These are phyloP conservation scores for Alouatta palliata DNA, from an alignment of 2,113 vertebrate species.

Conservation along the genomic window DNA sequence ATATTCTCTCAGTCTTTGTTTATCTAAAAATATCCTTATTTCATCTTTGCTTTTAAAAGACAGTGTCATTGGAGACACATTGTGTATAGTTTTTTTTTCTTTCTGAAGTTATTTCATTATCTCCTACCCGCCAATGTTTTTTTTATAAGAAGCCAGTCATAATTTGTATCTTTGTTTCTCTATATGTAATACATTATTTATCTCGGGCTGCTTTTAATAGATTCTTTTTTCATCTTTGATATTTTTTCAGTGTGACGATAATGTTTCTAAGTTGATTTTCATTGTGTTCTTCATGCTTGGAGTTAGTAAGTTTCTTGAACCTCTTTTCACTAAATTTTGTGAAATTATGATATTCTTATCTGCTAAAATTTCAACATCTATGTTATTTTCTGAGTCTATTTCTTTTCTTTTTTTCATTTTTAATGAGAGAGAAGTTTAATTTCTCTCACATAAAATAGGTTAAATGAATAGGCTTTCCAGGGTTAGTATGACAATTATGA, in stretches of 20 bases:
- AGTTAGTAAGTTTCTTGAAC: not conserved
- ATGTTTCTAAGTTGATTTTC: not conserved
- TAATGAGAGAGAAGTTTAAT: not conserved
- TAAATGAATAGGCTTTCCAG: not conserved
- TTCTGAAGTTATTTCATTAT: not conserved
- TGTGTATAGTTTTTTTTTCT: not conserved
- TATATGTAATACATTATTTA: not conserved
- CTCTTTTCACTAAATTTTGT: not conserved
- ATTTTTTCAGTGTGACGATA: not conserved
- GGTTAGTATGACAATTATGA: not conserved
- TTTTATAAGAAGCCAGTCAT: not conserved
- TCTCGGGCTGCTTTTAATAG: not conserved
- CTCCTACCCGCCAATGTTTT: not conserved
- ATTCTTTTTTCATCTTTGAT: not conserved
- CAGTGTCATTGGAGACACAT: not conserved
- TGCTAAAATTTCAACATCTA: not conserved
- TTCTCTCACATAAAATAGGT: conserved; percentile 16
- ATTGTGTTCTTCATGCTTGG: not conserved
- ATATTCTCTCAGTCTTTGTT: not conserved
- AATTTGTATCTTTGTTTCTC: not conserved
- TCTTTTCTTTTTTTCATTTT: not conserved
- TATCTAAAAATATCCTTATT: conserved; percentile 4
- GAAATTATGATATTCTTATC: not conserved
- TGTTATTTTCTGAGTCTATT: not conserved
- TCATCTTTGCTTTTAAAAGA: not conserved